Conservation (phyloP, 2,888 invertebrate species). For the Tachystola acroxantha region DNA sequence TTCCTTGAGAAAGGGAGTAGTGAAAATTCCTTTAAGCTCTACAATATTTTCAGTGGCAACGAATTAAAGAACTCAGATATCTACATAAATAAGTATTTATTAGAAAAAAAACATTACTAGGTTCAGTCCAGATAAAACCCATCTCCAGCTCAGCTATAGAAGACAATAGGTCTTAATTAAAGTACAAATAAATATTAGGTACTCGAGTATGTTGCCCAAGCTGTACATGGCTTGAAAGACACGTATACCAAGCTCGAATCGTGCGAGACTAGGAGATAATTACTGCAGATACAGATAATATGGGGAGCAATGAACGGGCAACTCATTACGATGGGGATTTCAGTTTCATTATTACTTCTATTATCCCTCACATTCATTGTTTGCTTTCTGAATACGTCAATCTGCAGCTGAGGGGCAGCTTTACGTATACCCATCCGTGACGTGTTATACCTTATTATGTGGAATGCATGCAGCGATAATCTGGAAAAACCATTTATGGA, state of each 20-base stretch:
- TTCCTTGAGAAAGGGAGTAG: too few species aligned
- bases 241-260: background rate
- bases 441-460: conserved; percentile 57
- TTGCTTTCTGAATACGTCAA: conserved; percentile 27
- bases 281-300: conserved; percentile 50
- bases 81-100: too few species aligned
- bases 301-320: conserved; percentile 43
- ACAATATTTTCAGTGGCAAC: too few species aligned
- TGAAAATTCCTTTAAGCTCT: too few species aligned
- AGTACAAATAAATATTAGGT: too few species aligned
- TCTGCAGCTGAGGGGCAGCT: conserved; percentile 16
- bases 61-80: too few species aligned
- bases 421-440: conserved; percentile 25
- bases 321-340: conserved; percentile 52
- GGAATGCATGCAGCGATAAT: conserved; percentile 62
- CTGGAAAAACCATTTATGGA: conserved; percentile 73
- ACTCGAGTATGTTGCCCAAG: too few species aligned
- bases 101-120: too few species aligned
- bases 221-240: too few species aligned
- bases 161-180: too few species aligned
- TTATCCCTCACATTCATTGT: conserved; percentile 49
- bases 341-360: conserved; percentile 40
- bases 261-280: conserved; percentile 40
- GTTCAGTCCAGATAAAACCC: too few species aligned
- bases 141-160: too few species aligned